Base-by-base conservation (phyloP, 2,113 vertebrate genomes). In the Xiphophorus hellerii region DNA sequence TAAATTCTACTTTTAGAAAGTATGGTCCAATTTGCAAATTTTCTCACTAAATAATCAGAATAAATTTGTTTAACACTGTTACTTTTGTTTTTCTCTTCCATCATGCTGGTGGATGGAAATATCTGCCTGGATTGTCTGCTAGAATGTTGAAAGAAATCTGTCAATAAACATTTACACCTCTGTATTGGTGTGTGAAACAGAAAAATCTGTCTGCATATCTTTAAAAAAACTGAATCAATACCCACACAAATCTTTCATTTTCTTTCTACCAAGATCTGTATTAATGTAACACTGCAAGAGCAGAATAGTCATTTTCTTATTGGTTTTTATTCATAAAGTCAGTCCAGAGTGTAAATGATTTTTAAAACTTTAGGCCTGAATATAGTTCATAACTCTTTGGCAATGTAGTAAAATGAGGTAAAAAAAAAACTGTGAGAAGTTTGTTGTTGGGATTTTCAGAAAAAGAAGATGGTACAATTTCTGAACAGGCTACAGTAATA, bases 141-240 rank as follows among this genome's bases (percentile, higher is more conserved):
- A 4, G 54, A 6, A 76, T n/a, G 67, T 12, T 29, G 70, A 17
- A 39, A 62, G 7, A 73, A 82, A 84, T 77, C 62, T 29, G 14
- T n/a, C 3, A 79, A 37, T 67, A 42, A 79, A 80, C 65, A 74
- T 87, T 67, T 76, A 51, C 33, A 33, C 48, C 37, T 48, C 17
- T 48, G 29, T 62, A 85, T 72, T 68, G 29, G 7, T 71, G 69
- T 4, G 44, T 76, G 25, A 84, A 73, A 73, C 14, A 1, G 22
- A 74, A 67, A 61, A 35, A 37, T 37, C 10, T 66, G 33, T 80
- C 77, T 76, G 65, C 74, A 76, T 78, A 71, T 70, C 63, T 80
- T 71, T 11, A 31, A 48, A 73, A 73, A 70, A 9, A 74, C 35
- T 58, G 1, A 7, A 27, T 28, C 39, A 35, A 27, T 44, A 54